Evolutionary conservation across 2,888 invertebrate species (phyloP).

Genomic region (Trichopria drosophilae): DNA sequence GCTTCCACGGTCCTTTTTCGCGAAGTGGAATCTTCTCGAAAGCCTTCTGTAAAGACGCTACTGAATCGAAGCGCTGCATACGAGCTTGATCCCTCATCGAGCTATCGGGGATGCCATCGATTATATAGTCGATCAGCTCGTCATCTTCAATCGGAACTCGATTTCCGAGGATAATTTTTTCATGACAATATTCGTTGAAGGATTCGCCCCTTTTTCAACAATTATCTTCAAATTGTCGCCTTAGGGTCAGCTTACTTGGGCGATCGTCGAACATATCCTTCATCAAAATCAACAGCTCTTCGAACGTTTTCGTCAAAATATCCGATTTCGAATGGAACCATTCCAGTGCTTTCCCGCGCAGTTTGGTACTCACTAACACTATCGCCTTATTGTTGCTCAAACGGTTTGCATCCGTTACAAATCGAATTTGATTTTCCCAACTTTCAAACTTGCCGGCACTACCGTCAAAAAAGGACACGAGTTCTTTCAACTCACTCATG

Average conservation of each 20-base stretch:
- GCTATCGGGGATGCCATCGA: slow-evolving; percentile 33
- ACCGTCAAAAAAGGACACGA: slow-evolving; percentile 27
- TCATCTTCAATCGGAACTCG: slow-evolving; percentile 20
- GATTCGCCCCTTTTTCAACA: slow-evolving; percentile 28
- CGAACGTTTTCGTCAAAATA: slow-evolving; percentile 21
- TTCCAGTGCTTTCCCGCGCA: slow-evolving; percentile 22
- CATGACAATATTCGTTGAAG: slow-evolving; percentile 33
- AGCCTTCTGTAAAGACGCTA: slow-evolving; percentile 14
- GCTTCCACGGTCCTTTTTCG: no score
- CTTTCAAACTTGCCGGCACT: slow-evolving; percentile 23
- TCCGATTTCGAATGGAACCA: slow-evolving; percentile 31
- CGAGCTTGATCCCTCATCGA: slow-evolving; percentile 28
- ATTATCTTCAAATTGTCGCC: slow-evolving; percentile 29
- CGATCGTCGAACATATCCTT: slow-evolving; percentile 29
- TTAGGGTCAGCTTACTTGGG: slow-evolving; percentile 20
- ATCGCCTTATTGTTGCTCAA: slow-evolving; percentile 24
- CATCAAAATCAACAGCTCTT: slow-evolving; percentile 28
- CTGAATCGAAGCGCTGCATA: slow-evolving; percentile 25
- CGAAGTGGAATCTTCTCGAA: slow-evolving; percentile 22
- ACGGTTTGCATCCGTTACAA: slow-evolving; percentile 25
- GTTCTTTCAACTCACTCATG: slow-evolving; percentile 26
- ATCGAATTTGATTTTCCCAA: slow-evolving; percentile 26
- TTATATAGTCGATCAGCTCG: slow-evolving; percentile 31
- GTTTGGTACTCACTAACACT: slow-evolving; percentile 28
- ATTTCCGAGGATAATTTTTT: slow-evolving; percentile 32